Conservation (phyloP, 2,888 invertebrate species). For the Cabera pusaria region DNA sequence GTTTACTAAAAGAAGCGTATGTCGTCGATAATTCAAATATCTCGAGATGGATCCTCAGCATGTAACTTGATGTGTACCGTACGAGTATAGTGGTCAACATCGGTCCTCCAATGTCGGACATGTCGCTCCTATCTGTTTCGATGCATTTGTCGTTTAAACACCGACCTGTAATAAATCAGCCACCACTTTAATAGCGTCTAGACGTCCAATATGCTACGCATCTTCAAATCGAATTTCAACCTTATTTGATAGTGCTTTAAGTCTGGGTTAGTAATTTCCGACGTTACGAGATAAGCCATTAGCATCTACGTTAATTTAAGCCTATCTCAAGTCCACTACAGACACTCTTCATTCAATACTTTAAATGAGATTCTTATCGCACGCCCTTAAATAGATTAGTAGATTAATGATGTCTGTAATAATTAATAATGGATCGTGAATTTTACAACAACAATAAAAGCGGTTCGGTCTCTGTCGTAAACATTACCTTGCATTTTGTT, state of each 20-base stretch:
- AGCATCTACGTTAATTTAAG: conserved; percentile 64
- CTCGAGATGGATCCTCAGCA: conserved; percentile 14
- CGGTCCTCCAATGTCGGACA: conserved; percentile 80
- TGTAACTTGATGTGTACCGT: conserved; percentile 51
- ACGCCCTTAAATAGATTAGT: conserved; percentile 83
- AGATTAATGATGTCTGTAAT: conserved; percentile 83
- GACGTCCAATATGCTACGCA: conserved; percentile 37
- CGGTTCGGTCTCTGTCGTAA: conserved; percentile 74
- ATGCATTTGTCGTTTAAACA: conserved; percentile 84
- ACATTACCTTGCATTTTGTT: conserved; percentile 77
- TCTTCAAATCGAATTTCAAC: conserved; percentile 28
- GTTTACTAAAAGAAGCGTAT: too few species aligned
- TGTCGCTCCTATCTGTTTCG: conserved; percentile 83
- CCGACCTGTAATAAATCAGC: conserved; percentile 83
- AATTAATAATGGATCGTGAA: conserved; percentile 83
- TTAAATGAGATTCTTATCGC: conserved; percentile 84
- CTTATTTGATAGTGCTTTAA: conserved; percentile 9
- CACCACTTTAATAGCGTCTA: conserved; percentile 36
- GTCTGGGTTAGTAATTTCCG: conserved; percentile 27
- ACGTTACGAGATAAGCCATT: conserved; percentile 3
- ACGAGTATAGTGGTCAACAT: conserved; percentile 70
- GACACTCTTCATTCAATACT: conserved; percentile 83
- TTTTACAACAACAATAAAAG: conserved; percentile 83
- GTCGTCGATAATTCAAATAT: conserved; percentile 7
- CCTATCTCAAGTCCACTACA: conserved; percentile 81